Evolutionary conservation across 2,113 vertebrate genomes (phyloP).

Genomic region (Chaetura pelagica): DNA sequence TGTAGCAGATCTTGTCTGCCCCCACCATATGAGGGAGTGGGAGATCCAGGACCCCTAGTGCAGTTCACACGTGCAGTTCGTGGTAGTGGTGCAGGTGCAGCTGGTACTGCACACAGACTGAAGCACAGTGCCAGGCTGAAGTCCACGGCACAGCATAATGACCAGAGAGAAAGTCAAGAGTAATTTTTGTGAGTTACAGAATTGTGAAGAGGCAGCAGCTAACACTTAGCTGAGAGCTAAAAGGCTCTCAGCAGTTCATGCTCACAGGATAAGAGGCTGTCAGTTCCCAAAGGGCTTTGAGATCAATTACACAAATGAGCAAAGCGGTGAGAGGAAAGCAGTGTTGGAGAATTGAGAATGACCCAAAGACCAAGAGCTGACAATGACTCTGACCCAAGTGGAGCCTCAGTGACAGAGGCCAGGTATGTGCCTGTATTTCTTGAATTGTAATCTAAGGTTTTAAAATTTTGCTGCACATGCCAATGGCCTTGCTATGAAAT

Average conservation of each 20-base stretch:
- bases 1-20: not conserved
- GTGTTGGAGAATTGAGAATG: not conserved
- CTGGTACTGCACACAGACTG: fast-evolving
- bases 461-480: not conserved
- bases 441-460: not conserved
- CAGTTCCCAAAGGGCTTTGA: not conserved
- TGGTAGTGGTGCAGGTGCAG: not conserved
- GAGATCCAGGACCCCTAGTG: not conserved
- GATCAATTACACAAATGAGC: not conserved
- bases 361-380: not conserved
- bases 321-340: not conserved
- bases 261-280: not conserved
- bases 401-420: not conserved
- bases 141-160: not conserved
- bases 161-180: not conserved
- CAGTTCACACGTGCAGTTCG: fast-evolving
- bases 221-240: not conserved
- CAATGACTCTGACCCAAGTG: not conserved
- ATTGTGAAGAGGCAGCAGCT: not conserved
- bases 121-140: fast-evolving
- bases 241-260: not conserved
- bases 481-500: not conserved
- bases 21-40: fast-evolving
- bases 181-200: not conserved
- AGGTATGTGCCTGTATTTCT: not conserved